phyloP scores from a whole-genome alignment of 2,888 invertebrate genomes.

The Aporophyla nigra region DNA sequence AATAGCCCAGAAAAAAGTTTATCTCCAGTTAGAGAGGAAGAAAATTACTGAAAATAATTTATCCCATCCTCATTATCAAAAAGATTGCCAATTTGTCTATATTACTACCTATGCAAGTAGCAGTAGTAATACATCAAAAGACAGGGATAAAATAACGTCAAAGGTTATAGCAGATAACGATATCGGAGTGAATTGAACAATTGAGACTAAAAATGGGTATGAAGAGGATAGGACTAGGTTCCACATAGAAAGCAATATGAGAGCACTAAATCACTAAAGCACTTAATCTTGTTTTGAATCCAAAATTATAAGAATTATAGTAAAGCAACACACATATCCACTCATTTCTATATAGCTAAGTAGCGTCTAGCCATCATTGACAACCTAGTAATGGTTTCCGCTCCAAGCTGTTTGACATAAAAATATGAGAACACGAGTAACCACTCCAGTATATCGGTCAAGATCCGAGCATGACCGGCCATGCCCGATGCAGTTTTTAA shows the following conservation, averaged over 20 bases:
- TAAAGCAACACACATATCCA: conserved; percentile 10
- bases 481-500: conserved; percentile 62
- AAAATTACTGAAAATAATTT: not conserved
- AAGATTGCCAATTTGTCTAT: not conserved
- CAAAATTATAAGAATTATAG: not conserved
- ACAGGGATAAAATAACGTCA: not conserved
- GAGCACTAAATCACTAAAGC: not conserved
- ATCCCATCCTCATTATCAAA: not conserved
- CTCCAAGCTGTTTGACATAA: conserved; percentile 63
- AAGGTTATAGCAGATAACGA: not conserved
- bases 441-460: conserved; percentile 74
- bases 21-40: not conserved
- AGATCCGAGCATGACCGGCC: conserved; percentile 62
- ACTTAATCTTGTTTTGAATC: not conserved
- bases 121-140: not conserved
- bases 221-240: not conserved
- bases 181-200: not conserved
- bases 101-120: not conserved
- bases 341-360: conserved; percentile 5
- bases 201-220: not conserved
- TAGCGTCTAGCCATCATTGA: conserved; percentile 48
- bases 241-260: not conserved
- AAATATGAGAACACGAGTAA: conserved; percentile 75
- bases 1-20: not conserved
- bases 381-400: conserved; percentile 66